These are phyloP conservation scores for Apodemus sylvaticus DNA, from an alignment of 2,113 vertebrate species.

Conservation along the genomic window DNA sequence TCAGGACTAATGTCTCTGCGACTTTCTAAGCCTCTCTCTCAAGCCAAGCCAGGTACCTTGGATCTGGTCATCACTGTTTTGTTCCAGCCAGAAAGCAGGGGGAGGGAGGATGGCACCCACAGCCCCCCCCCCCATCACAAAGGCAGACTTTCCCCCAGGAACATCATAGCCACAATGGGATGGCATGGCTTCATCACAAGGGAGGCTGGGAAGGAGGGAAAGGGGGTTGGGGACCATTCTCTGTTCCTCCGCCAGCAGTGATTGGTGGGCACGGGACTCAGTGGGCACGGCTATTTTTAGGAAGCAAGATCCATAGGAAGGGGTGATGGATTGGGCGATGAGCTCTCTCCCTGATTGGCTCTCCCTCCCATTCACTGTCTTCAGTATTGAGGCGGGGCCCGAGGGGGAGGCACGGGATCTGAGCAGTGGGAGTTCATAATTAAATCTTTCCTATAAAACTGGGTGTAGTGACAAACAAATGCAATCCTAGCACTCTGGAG, in stretches of 20 bases:
- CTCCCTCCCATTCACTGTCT: constrained; percentile 28
- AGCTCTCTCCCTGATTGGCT: not conserved
- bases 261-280: constrained; percentile 31
- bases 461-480: not conserved
- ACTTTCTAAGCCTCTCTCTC: constrained; percentile 16
- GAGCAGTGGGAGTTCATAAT: not conserved
- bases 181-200: not conserved
- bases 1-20: constrained; percentile 23
- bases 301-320: constrained; percentile 34
- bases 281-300: constrained; percentile 46
- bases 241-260: not conserved
- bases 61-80: not conserved
- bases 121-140: not conserved
- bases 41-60: not conserved
- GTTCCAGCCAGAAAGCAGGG: constrained; percentile 15
- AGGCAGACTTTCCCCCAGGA: constrained; percentile 30
- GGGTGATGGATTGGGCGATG: not conserved
- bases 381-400: not conserved
- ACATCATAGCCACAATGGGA: not conserved
- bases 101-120: not conserved
- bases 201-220: constrained; percentile 18
- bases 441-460: constrained; percentile 13
- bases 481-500: not conserved
- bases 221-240: constrained; percentile 7
- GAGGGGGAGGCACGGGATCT: not conserved